Evolutionary conservation across 2,113 vertebrate species (phyloP).

Genomic region (Diadophis punctatus): DNA sequence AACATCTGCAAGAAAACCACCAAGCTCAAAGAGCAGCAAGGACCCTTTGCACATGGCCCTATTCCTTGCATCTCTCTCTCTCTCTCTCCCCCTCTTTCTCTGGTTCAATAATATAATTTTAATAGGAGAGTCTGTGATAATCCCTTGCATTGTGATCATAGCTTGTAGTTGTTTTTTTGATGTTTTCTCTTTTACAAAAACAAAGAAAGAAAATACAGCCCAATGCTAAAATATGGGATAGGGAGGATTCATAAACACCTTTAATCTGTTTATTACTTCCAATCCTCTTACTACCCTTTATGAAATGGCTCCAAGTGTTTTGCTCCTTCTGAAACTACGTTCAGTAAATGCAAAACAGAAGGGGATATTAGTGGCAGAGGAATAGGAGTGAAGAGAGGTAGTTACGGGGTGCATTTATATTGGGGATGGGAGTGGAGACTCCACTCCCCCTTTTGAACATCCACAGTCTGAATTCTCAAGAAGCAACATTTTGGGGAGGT

Average conservation of each 20-base stretch:
- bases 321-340: background rate
- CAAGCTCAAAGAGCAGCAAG: background rate
- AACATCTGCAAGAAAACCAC: background rate
- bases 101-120: background rate
- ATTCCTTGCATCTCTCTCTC: background rate
- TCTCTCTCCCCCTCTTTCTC: no score
- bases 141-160: background rate
- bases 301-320: background rate
- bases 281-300: background rate
- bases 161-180: background rate
- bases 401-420: background rate
- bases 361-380: background rate
- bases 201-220: background rate
- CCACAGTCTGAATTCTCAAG: background rate
- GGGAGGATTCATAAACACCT: background rate
- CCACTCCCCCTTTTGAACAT: background rate
- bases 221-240: background rate
- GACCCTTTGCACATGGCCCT: background rate
- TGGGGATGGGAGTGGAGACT: background rate
- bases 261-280: background rate
- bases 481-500: background rate
- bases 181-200: background rate
- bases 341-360: background rate
- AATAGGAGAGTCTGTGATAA: background rate
- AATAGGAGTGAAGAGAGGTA: background rate